Evolutionary conservation across 2,888 invertebrate species (phyloP).

Genomic region (Priocnemis perturbator): DNA sequence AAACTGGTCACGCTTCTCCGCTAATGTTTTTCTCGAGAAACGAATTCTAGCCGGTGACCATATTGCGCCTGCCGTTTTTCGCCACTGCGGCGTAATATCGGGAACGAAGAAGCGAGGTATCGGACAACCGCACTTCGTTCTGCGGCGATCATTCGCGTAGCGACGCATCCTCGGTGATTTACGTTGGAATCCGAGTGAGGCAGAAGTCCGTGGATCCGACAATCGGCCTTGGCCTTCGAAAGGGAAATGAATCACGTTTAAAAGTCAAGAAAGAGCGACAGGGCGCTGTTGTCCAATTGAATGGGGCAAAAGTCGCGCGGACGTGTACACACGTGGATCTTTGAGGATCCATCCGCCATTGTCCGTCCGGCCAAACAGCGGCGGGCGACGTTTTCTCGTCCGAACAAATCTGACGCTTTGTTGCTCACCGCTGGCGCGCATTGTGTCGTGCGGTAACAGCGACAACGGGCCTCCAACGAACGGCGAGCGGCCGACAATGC

Average conservation of each 20-base stretch:
- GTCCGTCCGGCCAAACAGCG: conserved; percentile 39
- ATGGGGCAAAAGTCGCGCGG: conserved; percentile 32
- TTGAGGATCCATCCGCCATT: conserved; percentile 37
- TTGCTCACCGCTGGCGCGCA: conserved; percentile 45
- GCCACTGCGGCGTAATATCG: too few species aligned
- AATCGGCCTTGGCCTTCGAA: conserved; percentile 8
- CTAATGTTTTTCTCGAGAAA: too few species aligned
- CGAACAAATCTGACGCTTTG: conserved; percentile 63
- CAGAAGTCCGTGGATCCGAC: too few species aligned
- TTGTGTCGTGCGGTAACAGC: conserved; percentile 48
- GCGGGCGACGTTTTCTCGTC: conserved; percentile 14
- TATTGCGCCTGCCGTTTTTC: too few species aligned
- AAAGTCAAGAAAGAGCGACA: neutral
- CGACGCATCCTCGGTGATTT: too few species aligned
- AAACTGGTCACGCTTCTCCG: too few species aligned
- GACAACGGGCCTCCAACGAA: conserved; percentile 35
- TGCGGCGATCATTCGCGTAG: too few species aligned
- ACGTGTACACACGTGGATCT: conserved; percentile 49
- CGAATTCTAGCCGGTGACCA: too few species aligned
- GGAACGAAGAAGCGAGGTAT: too few species aligned
- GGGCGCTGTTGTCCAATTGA: neutral
- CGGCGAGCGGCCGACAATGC: conserved; percentile 50
- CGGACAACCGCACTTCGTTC: too few species aligned
- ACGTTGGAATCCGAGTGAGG: too few species aligned
- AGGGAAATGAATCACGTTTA: conserved; percentile 8